Evolutionary conservation across 2,113 vertebrate species (phyloP), one percentile per base, ranked within the genome.

Genomic region (Cheilinus undulatus): DNA sequence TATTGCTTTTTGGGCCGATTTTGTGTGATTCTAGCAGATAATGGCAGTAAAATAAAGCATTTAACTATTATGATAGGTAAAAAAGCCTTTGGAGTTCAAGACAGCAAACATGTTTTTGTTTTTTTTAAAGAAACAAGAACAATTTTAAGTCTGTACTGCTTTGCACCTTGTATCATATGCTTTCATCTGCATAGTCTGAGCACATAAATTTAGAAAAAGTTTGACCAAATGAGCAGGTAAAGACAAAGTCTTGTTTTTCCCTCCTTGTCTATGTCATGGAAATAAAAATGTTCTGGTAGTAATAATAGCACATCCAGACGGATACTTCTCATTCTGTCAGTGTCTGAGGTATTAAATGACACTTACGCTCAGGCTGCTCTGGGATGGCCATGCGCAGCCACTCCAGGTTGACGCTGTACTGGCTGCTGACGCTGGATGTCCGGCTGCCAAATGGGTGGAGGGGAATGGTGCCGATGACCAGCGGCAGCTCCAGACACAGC

Each of bases 381-480:
- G 94, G 93, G 85, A 95, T 92, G 74, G 91, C 34, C 84, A 95
- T 90, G 53, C 88, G 95, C 10, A 96, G 85, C 97, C 96, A 99
- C 54, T 97, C 95, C 82, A 97, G 80, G 83, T 94, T 95, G 86
- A 95, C 50, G 6, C 96, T 95, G 92, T 95, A 94, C 46, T 95
- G 96, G 93, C 97, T 98, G 92, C 96, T 96, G 69, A 98, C 86
- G 0, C 97, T 97, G 78, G 96, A 97, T 0, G 96, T 97, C 3
- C 96, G 93, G 82, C 96, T 97, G 64, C 97, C 95, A 0, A 98
- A 97, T 0, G 96, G 95, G 45, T 97, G 97, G 50, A 98, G 92
- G 0, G 97, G 97, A 63, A 99, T 95, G 1, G 98, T 99, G 38
- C 97, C 98, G 0, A 99, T 98, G 73, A 99, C 97, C 8, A 99